Base-by-base conservation (phyloP, 2,113 vertebrate species). In the Lichenostomus cassidix region DNA sequence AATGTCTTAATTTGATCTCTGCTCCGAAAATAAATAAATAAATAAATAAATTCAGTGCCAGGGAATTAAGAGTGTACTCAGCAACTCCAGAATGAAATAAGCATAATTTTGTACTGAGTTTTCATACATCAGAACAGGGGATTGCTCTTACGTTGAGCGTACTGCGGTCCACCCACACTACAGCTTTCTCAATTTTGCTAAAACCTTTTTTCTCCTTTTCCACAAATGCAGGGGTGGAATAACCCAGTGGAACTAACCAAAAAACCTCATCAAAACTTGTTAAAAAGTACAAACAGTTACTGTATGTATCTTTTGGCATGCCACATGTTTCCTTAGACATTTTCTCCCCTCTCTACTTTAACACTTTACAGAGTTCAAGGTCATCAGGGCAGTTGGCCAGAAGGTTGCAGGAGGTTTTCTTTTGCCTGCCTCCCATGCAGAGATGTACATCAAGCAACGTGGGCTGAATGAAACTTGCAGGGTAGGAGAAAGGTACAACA, bases 321-420 rank as follows among this genome's bases (percentile, higher is more conserved):
- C 33, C 39, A 33, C 31, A 47, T 19, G 12, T 39, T 92, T 87
- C 50, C 41, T 41, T 21, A 60, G 33, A 28, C 4, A 21, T 11
- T 69, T 73, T 67, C 60, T 62, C 13, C 35, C 20, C 9, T 80
- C 22, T 24, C 4, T 63, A 15, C 17, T 70, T 74, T 12, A 67
- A 67, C 37, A 9, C 0, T 0, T 68, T 16, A 31, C 41, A 20
- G 21, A 74, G 31, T 27, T 39, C 0, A 2, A 53, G 19, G 16
- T 44, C 52, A 12, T 10, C 3, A 29, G 24, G 13, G 42, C 7
- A 41, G 47, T 4, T 31, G 58, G n/a, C 16, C 44, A 87, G 77
- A 35, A 69, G 17, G 11, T 19, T 58, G 22, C 41, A 42, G 25
- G 3, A 78, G 31, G 33, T 18, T 62, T 70, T 62, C 47, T 31